Percentiles rank a stretch among this genome's conserved stretches.
Evolutionary conservation across 2,113 vertebrate species (phyloP).

Genomic region (Nymphicus hollandicus): DNA sequence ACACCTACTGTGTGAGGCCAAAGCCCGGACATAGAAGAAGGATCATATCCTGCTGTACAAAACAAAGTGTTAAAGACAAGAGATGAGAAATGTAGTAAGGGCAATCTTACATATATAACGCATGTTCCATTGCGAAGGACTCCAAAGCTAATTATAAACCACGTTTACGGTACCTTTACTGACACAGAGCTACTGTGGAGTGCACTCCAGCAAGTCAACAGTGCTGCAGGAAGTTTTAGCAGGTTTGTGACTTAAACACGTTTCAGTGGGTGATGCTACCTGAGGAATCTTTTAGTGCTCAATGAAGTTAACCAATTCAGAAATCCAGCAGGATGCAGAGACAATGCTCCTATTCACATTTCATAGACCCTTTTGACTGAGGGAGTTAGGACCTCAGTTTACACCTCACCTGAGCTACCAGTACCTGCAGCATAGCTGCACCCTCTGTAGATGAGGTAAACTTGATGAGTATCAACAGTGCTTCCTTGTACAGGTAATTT

Average conservation of each 20-base stretch:
- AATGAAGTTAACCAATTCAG: not conserved
- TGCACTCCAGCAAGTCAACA: not conserved
- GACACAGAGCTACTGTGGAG: not conserved
- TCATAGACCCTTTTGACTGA: not conserved
- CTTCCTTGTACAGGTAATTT: not conserved
- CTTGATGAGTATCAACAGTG: not conserved
- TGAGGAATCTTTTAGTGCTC: not conserved
- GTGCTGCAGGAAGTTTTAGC: not conserved
- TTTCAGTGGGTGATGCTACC: not conserved
- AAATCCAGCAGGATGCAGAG: not conserved
- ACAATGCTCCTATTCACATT: not conserved
- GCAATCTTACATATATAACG: not conserved
- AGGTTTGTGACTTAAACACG: not conserved
- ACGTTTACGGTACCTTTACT: not conserved
- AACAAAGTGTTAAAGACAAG: slow-evolving; percentile 33
- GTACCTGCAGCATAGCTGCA: not conserved
- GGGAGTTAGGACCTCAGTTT: not conserved
- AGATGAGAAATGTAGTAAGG: not conserved
- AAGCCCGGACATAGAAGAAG: slow-evolving; percentile 26
- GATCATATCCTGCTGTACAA: slow-evolving; percentile 48
- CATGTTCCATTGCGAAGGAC: not conserved
- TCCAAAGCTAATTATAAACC: not conserved
- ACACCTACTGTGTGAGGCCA: slow-evolving; percentile 41
- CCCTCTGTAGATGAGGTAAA: not conserved
- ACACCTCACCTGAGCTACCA: not conserved